Base-by-base conservation (phyloP, 1,140 invertebrate genomes). In the Lepidurus couesii region DNA sequence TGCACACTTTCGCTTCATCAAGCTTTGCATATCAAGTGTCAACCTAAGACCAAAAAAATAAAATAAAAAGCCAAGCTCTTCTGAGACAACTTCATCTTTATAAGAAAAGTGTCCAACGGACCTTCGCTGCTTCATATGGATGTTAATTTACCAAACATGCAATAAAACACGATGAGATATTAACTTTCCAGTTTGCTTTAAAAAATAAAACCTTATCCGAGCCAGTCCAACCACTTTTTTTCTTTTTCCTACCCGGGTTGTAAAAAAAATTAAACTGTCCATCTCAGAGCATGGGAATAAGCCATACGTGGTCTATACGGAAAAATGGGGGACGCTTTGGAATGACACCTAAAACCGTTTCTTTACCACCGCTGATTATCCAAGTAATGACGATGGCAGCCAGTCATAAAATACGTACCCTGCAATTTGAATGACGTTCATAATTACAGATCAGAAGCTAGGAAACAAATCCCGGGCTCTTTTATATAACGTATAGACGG, bases 341-440 rank as follows among this genome's bases (percentile, higher is more conserved):
- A 65, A 65, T 65, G 53, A 65, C 53, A 65, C 21, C 13, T 65
- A 65, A 21, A 65, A 65, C 53, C 13, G 53, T 65, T 65, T 16
- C 53, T 65, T 65, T 65, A 65, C 53, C 53, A 65, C 53, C 53
- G 53, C 21, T 65, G 53, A 65, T 65, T 65, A 65, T 65, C 53
- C 16, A 21, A 13, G 53, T 65, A 65, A 65, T 65, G 53, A 21
- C 53, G 53, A 65, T 65, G 53, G 16, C 53, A 65, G 53, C n/a
- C 53, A 65, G 53, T 65, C 53, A 65, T 65, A 65, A 65, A 65
- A 65, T 21, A n/a, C 53, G 53, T 65, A 65, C 53, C 53, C 53
- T 65, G 53, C 53, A 5, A 65, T 21, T 65, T 65, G 21, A 65
- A 65, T 16, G 53, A 65, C 53, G 53, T 65, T 65, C n/a, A 65